These are phyloP conservation scores for Dasypolia templi DNA, from an alignment of 2,888 invertebrate genomes.

Conservation along the genomic window DNA sequence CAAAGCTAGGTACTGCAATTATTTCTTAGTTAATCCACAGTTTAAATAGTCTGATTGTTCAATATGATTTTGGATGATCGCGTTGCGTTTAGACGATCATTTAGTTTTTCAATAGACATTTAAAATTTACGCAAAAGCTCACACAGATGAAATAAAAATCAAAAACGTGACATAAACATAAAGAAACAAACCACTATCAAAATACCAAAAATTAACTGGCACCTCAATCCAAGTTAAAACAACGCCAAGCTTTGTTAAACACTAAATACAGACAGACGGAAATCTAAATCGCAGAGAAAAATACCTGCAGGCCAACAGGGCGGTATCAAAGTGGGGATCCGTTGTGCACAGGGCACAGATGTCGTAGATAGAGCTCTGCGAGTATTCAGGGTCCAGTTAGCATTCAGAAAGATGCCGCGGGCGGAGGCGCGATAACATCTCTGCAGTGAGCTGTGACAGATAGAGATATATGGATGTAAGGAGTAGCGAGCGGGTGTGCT, in stretches of 20 bases:
- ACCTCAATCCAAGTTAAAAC: slow-evolving; percentile 47
- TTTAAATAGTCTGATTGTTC: too few relatives aligned
- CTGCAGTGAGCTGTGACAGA: slow-evolving; percentile 75
- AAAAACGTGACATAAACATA: too few relatives aligned
- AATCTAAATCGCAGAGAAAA: slow-evolving; percentile 87
- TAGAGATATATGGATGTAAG: slow-evolving; percentile 46
- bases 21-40: too few relatives aligned
- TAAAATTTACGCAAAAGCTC: too few relatives aligned
- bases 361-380: slow-evolving; percentile 80
- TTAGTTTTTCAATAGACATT: too few relatives aligned
- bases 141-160: too few relatives aligned
- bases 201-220: neutral
- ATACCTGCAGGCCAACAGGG: slow-evolving; percentile 81
- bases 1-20: neutral
- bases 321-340: slow-evolving; percentile 83
- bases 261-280: slow-evolving; percentile 78
- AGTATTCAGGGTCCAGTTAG: slow-evolving; percentile 86
- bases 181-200: neutral
- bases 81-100: too few relatives aligned
- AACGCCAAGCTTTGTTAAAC: slow-evolving; percentile 64
- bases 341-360: slow-evolving; percentile 76
- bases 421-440: slow-evolving; percentile 87
- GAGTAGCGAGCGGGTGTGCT: slow-evolving; percentile 13
- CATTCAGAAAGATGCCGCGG: slow-evolving; percentile 89
- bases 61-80: too few relatives aligned